Conservation (phyloP, 2,113 vertebrate genomes). For the Alexandromys fortis region DNA sequence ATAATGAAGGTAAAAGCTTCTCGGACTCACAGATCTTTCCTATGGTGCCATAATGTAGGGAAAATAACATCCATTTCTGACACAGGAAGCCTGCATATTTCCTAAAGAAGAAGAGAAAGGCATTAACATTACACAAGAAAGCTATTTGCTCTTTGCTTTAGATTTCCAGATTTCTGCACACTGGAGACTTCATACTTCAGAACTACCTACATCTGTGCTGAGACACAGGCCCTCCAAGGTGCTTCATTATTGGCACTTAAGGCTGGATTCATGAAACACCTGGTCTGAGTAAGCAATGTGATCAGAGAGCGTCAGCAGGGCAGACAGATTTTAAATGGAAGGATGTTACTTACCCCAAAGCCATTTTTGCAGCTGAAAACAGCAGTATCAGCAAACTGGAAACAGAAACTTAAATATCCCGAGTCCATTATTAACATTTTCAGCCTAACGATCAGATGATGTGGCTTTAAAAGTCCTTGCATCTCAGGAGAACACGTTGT, state of each 20-base stretch:
- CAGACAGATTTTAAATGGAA: constrained; percentile 68
- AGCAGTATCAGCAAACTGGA: constrained; percentile 69
- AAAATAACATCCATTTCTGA: constrained; percentile 78
- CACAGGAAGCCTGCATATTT: constrained; percentile 66
- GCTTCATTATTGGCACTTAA: constrained; percentile 76
- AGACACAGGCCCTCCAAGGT: constrained; percentile 52
- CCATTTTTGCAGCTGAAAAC: constrained; percentile 74
- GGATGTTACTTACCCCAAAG: constrained; percentile 67
- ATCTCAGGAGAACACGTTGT: constrained; percentile 44
- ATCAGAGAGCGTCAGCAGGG: constrained; percentile 69
- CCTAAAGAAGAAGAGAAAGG: constrained; percentile 62
- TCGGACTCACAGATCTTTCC: constrained; percentile 76
- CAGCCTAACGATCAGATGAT: not conserved
- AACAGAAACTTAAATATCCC: constrained; percentile 63
- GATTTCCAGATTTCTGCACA: constrained; percentile 64
- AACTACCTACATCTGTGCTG: constrained; percentile 68
- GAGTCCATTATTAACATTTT: constrained; percentile 57
- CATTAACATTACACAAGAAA: constrained; percentile 73
- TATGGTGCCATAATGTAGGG: constrained; percentile 75
- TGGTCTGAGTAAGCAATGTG: constrained; percentile 69
- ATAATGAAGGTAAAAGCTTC: constrained; percentile 86
- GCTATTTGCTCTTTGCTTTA: constrained; percentile 71
- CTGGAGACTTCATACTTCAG: constrained; percentile 75
- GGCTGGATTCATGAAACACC: constrained; percentile 75
- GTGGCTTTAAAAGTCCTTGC: constrained; percentile 6